Percentiles rank a stretch among this genome's conserved stretches.
These are phyloP conservation scores for Matsumyia berberina DNA, from an alignment of 2,888 invertebrate species.

Conservation along the genomic window DNA sequence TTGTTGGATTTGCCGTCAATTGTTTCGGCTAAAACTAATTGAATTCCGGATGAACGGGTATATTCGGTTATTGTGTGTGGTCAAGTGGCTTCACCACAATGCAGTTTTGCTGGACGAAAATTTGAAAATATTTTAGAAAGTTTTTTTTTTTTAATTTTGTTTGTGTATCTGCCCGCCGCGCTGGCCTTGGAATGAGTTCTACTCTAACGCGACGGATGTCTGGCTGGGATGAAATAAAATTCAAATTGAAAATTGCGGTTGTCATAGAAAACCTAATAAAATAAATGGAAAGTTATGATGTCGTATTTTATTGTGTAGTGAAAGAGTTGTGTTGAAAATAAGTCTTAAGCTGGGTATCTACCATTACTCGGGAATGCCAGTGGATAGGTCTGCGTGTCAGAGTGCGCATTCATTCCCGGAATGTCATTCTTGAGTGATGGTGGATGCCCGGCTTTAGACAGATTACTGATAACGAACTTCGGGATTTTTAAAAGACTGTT, in stretches of 20 bases:
- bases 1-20: slow-evolving; percentile 29
- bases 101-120: slow-evolving; percentile 29
- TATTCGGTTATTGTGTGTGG: slow-evolving; percentile 62
- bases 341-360: no score
- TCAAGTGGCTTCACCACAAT: slow-evolving; percentile 53
- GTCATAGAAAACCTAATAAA: slow-evolving; percentile 1
- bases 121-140: slow-evolving; percentile 4
- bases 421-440: no score
- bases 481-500: no score
- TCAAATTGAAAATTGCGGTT: not conserved
- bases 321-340: no score
- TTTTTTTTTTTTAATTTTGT: not conserved
- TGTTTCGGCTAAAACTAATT: slow-evolving; percentile 60
- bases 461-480: no score
- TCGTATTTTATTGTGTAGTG: no score
- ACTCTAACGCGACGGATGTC: not conserved
- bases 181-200: no score
- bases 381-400: no score
- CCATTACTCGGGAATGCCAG: no score
- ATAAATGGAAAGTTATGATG: no score
- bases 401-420: no score
- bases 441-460: no score
- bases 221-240: not conserved
- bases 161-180: not conserved
- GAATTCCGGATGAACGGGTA: slow-evolving; percentile 61